A percentile compares a stretch with the other conserved stretches of the same genome.
phyloP scores from a whole-genome alignment of 2,797 vertebrate genomes.

The Oophaga sylvatica region DNA sequence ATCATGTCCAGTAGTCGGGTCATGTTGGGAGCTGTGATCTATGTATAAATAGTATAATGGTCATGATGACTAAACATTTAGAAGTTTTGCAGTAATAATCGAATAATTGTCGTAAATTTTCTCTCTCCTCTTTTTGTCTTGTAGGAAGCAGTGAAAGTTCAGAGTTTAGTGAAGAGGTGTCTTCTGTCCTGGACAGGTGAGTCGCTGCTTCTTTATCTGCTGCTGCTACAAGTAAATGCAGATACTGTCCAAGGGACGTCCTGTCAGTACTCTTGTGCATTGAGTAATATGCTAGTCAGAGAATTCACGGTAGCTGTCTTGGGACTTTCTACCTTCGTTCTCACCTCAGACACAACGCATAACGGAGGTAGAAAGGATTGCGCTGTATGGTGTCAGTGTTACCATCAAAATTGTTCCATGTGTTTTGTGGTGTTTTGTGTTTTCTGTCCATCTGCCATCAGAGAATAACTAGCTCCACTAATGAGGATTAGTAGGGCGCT shows the following conservation, averaged over 20 bases:
- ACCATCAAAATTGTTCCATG: neutral
- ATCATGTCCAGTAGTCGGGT: too few species aligned
- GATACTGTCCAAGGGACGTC: neutral
- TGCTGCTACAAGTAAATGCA: neutral
- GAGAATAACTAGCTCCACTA: too few species aligned
- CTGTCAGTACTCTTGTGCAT: too few species aligned
- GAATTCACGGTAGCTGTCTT: too few species aligned
- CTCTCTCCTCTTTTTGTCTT: conserved; percentile 66
- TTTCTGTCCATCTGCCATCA: neutral
- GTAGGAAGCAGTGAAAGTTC: conserved; percentile 95
- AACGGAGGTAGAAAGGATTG: neutral
- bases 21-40: too few species aligned
- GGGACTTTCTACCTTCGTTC: neutral
- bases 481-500: too few species aligned
- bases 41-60: too few species aligned
- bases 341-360: neutral
- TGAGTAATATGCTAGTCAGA: too few species aligned
- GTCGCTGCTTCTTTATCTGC: conserved; percentile 62
- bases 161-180: conserved; percentile 89
- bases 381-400: neutral
- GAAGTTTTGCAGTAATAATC: neutral
- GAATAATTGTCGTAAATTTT: neutral
- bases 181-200: conserved; percentile 91
- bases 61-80: neutral
- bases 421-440: conserved; percentile 39